These are phyloP conservation scores for Drosophila rellima DNA, from an alignment of 2,888 invertebrate species.

Conservation along the genomic window DNA sequence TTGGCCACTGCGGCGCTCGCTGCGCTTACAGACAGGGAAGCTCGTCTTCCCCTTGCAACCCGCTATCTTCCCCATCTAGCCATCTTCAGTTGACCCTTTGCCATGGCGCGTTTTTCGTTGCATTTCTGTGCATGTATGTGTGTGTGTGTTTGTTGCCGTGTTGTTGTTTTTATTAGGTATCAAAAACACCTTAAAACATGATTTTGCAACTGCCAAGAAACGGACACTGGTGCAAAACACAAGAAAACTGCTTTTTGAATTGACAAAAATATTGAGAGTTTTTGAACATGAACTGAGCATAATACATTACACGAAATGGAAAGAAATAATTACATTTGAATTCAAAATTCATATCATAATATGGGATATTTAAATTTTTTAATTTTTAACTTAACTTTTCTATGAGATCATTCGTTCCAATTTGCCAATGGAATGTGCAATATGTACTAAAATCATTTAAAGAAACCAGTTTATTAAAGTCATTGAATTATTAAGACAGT, in stretches of 20 bases:
- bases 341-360: neutral
- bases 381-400: neutral
- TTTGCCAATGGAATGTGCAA: neutral
- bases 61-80: slow-evolving; percentile 23
- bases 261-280: neutral
- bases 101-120: slow-evolving; percentile 68
- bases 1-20: slow-evolving; percentile 56
- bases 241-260: slow-evolving; percentile 3
- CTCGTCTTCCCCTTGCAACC: slow-evolving; percentile 15
- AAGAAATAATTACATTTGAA: neutral
- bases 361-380: neutral
- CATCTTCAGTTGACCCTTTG: slow-evolving; percentile 65
- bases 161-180: slow-evolving; percentile 82
- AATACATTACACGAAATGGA: neutral
- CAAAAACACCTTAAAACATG: slow-evolving; percentile 82
- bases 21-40: slow-evolving; percentile 51
- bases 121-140: slow-evolving; percentile 37
- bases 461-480: slow-evolving; percentile 2
- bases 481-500: neutral
- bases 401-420: slow-evolving; percentile 13
- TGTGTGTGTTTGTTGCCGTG: slow-evolving; percentile 42
- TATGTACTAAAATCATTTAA: neutral
- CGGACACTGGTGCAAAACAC: slow-evolving; percentile 57
- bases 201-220: slow-evolving; percentile 77
- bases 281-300: neutral